Base-by-base conservation (phyloP, 2,113 vertebrate genomes). In the Nothobranchius kuhntae region DNA sequence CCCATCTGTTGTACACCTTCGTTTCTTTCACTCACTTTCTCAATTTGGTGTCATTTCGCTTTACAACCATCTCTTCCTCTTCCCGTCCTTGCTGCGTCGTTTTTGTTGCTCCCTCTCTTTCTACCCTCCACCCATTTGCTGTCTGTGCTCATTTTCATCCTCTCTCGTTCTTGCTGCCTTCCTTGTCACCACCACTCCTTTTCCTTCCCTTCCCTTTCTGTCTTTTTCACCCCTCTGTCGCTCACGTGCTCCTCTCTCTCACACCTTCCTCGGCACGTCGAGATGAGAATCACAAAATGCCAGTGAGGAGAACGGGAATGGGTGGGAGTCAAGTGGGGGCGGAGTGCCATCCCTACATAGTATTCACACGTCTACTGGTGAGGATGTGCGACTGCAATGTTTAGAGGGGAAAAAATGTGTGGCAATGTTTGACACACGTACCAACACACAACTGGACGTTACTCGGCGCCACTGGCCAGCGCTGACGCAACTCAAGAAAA, bases 221-320 rank as follows among this genome's bases (percentile, higher is more conserved):
- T 47, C 57, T 69, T 71, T 72, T 68, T 53, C 61, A 65, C 56
- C 54, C 55, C 48, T 71, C 73, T 47, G n/a, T 77, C 64, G 48
- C 53, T 75, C 64, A 45, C 81, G 65, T 36, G 48, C 77, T 71
- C 64, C 71, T 66, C 69, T 72, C 73, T 67, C 85, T 83, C 80
- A 76, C 84, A 82, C 84, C 72, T 87, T 69, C 70, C 66, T 62
- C 75, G 61, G 75, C 62, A 69, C 45, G 51, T 61, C 60, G 83
- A 86, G 71, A 90, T 81, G 81, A 71, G 77, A 82, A 86, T 89
- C 78, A 21, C 80, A 87, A 78, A 86, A 84, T 77, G 59, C 72
- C 82, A 77, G 75, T 13, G 56, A 71, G 52, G 52, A 56, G 15
- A 15, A 13, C 44, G 44, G n/a, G 7, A 42, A 38, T n/a, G 9